These are phyloP conservation scores for Notothenia coriiceps DNA, from an alignment of 2,113 vertebrate genomes.

Conservation along the genomic window DNA sequence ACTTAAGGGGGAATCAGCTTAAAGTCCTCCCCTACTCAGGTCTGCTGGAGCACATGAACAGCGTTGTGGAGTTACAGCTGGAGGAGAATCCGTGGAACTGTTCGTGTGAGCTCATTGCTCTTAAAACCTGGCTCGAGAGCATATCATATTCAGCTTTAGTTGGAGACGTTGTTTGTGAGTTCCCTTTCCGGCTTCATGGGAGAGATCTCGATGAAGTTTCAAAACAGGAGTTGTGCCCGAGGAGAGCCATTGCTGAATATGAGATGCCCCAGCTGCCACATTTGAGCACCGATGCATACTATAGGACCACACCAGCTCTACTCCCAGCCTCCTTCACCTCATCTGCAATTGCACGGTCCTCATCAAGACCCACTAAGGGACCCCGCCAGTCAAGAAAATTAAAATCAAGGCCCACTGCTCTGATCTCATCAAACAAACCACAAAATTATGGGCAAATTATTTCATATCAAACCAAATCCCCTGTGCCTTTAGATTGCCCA, in stretches of 20 bases:
- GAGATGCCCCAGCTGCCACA: slow-evolving; percentile 93
- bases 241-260: slow-evolving; percentile 94
- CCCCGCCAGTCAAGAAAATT: slow-evolving; percentile 93
- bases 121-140: slow-evolving; percentile 98
- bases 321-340: slow-evolving; percentile 91
- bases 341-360: slow-evolving; percentile 92
- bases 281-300: slow-evolving; percentile 91
- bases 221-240: slow-evolving; percentile 96
- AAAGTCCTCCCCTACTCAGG: slow-evolving; percentile 95
- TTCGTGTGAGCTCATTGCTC: slow-evolving; percentile 94
- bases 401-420: slow-evolving; percentile 90
- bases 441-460: slow-evolving; percentile 95
- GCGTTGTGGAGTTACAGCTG: slow-evolving; percentile 95
- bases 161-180: slow-evolving; percentile 97
- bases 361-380: slow-evolving; percentile 91
- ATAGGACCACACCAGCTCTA: slow-evolving; percentile 89
- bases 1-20: slow-evolving; percentile 95
- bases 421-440: slow-evolving; percentile 89
- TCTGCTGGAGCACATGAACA: slow-evolving; percentile 95
- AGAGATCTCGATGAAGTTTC: slow-evolving; percentile 96
- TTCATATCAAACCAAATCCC: slow-evolving; percentile 98
- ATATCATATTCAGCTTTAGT: slow-evolving; percentile 95
- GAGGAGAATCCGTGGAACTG: slow-evolving; percentile 99
- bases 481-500: slow-evolving; percentile 98
- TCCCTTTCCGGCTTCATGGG: slow-evolving; percentile 95